Evolutionary conservation across 2,888 invertebrate species (phyloP).

Genomic region (Pomacea canaliculata): DNA sequence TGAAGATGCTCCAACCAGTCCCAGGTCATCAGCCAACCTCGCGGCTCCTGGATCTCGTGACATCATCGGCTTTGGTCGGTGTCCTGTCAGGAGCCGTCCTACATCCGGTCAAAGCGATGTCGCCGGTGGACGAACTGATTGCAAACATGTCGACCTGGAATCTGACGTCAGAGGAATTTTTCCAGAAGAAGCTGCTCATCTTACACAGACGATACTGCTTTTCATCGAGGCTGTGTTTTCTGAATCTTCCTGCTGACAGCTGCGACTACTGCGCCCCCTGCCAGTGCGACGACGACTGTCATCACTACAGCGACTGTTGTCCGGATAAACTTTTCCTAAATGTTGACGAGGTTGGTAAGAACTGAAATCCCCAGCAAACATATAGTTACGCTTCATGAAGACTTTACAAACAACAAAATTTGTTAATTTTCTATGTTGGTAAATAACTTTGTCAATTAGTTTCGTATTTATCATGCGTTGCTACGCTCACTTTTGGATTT

Average conservation of each 20-base stretch:
- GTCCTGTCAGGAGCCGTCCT: neutral
- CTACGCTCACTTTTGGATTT: no score
- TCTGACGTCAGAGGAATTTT: conserved; percentile 17
- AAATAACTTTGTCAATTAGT: neutral
- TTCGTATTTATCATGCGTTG: neutral
- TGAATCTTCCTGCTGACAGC: neutral
- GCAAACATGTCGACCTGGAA: conserved; percentile 9
- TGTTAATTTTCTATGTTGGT: neutral
- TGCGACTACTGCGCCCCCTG: conserved; percentile 35
- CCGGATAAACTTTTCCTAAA: conserved; percentile 31
- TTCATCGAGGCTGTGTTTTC: conserved; percentile 12
- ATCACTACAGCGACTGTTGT: conserved; percentile 37
- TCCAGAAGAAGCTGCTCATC: conserved; percentile 7
- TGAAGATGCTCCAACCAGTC: no score
- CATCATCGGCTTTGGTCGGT: no score
- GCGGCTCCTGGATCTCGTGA: no score
- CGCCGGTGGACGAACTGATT: conserved; percentile 4
- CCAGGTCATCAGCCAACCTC: no score
- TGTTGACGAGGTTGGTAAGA: conserved; percentile 12
- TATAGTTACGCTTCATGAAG: neutral
- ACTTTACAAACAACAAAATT: neutral
- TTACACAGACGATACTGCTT: conserved; percentile 15
- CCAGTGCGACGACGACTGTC: conserved; percentile 38
- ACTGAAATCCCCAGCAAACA: neutral
- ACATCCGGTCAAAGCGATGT: neutral